A percentile compares a stretch with the other conserved stretches of the same genome.
phyloP scores from a whole-genome alignment of 2,113 vertebrate species.

The Caranx melampygus region DNA sequence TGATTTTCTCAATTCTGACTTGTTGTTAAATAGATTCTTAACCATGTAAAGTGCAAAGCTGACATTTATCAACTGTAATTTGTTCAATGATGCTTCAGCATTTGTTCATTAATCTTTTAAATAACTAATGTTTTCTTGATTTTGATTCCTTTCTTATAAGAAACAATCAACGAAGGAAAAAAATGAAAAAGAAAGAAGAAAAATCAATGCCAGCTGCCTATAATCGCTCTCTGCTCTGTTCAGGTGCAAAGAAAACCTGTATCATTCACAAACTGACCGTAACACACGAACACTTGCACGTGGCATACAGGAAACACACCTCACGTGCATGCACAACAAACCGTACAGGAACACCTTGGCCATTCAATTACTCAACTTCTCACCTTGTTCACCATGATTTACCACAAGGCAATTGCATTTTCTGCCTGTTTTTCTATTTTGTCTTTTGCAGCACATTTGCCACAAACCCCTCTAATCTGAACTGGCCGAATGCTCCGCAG shows the following conservation, averaged over 20 bases:
- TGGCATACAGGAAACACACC: constrained; percentile 46
- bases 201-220: neutral
- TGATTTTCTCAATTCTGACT: neutral
- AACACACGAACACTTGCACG: constrained; percentile 31
- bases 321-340: constrained; percentile 71
- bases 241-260: constrained; percentile 5
- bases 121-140: neutral
- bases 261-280: constrained; percentile 27
- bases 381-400: constrained; percentile 85
- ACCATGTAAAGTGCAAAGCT: neutral
- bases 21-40: neutral
- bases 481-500: constrained; percentile 77
- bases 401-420: constrained; percentile 77
- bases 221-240: neutral
- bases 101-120: neutral
- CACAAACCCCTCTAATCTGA: constrained; percentile 80
- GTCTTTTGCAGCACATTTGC: constrained; percentile 79
- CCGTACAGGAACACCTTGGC: constrained; percentile 66
- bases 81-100: neutral
- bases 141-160: neutral
- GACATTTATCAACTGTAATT: neutral
- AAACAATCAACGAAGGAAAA: neutral
- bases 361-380: constrained; percentile 82
- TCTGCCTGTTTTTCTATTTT: constrained; percentile 65
- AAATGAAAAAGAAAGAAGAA: neutral